Conservation (phyloP, 2,888 invertebrate species). For the Drosophila colorata region DNA sequence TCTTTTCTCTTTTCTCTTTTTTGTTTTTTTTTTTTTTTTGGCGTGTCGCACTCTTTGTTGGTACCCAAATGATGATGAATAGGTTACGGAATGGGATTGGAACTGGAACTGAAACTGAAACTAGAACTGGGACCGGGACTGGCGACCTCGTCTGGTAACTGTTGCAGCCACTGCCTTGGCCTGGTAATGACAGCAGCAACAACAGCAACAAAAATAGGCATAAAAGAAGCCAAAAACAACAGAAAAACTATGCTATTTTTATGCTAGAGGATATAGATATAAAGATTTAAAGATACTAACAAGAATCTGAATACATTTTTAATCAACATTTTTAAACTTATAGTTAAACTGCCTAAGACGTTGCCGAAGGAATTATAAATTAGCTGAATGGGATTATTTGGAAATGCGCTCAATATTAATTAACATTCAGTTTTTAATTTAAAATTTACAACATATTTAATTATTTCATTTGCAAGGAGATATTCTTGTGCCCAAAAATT, state of each 20-base stretch:
- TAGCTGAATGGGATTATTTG: no score
- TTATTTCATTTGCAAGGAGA: no score
- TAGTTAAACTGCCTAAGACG: no score
- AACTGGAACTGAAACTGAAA: background rate
- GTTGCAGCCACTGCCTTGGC: constrained; percentile 40
- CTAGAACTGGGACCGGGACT: background rate
- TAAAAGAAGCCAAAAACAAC: background rate
- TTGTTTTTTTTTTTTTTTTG: constrained; percentile 9
- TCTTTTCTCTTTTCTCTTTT: background rate
- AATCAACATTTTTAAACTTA: no score
- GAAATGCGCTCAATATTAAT: no score
- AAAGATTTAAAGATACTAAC: no score
- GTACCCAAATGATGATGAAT: constrained; percentile 73
- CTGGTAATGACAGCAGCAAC: constrained; percentile 37
- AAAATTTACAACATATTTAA: no score
- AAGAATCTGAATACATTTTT: no score
- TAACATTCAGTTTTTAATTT: no score
- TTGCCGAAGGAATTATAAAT: no score
- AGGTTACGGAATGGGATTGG: constrained; percentile 32
- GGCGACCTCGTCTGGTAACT: constrained; percentile 23
- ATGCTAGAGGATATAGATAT: no score
- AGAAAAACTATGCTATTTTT: background rate
- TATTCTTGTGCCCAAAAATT: no score
- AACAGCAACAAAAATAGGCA: background rate
- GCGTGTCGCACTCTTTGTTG: constrained; percentile 25